Evolutionary conservation across 2,113 vertebrate genomes (phyloP).

Genomic region (Sander lucioperca): DNA sequence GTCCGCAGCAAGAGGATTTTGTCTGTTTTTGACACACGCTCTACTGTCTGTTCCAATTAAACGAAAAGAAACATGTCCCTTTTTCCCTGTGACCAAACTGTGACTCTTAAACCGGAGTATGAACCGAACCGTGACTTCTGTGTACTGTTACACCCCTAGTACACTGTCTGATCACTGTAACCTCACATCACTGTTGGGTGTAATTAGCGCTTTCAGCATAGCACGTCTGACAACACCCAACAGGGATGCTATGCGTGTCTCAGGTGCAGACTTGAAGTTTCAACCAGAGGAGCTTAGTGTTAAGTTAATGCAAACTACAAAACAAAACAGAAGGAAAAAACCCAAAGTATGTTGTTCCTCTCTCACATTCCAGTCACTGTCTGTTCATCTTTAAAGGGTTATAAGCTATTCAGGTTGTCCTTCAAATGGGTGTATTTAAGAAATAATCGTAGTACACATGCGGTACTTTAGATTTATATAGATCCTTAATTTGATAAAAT

Average conservation of each 20-base stretch:
- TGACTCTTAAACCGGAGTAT: too few species aligned
- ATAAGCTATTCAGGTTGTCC: neutral
- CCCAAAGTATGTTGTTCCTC: neutral
- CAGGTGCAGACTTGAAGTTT: neutral
- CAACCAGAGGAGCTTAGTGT: neutral
- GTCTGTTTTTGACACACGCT: neutral
- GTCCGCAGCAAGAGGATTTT: too few species aligned
- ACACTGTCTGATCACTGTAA: neutral
- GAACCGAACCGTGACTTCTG: neutral
- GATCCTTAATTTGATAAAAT: neutral
- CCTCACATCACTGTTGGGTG: neutral
- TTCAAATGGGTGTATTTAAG: neutral
- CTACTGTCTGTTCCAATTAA: too few species aligned
- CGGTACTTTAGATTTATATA: neutral
- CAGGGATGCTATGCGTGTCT: neutral
- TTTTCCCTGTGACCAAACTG: too few species aligned
- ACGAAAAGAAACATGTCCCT: too few species aligned
- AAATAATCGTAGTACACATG: neutral
- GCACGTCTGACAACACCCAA: neutral
- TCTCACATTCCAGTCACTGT: neutral
- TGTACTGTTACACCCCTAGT: neutral
- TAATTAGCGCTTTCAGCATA: neutral
- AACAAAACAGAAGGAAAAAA: neutral
- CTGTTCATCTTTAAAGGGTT: neutral
- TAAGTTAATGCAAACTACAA: neutral